Evolutionary conservation across 2,113 vertebrate genomes (phyloP).

Genomic region (Bubo bubo): DNA sequence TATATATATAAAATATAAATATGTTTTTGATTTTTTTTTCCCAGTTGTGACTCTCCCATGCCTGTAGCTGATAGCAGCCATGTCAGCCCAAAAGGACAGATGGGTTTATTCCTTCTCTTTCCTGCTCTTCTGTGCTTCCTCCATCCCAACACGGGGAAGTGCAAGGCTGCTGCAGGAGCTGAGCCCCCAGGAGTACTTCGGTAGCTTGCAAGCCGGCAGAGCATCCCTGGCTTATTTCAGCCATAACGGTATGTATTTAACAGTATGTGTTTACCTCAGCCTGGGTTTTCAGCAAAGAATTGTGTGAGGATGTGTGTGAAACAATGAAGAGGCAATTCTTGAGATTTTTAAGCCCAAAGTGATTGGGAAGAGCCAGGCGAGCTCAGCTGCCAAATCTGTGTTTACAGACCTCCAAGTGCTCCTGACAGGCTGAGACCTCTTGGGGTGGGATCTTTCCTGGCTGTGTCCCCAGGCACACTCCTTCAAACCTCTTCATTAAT

Average conservation of each 20-base stretch:
- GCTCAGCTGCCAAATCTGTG: neutral
- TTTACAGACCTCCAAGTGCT: neutral
- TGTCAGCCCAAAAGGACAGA: neutral
- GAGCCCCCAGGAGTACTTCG: conserved; percentile 44
- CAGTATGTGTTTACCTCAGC: neutral
- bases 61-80: neutral
- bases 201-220: neutral
- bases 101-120: neutral
- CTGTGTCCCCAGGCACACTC: neutral
- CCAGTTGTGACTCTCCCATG: neutral
- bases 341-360: neutral
- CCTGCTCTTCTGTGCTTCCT: conserved; percentile 18
- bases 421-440: neutral
- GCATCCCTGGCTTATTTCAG: conserved; percentile 55
- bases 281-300: neutral
- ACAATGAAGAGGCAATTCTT: neutral
- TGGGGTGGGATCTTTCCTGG: neutral
- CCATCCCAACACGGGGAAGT: rapidly evolving
- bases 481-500: neutral
- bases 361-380: neutral
- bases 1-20: neutral
- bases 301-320: neutral
- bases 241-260: neutral
- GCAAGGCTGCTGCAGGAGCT: neutral
- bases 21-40: neutral